Conservation (phyloP, 2,113 vertebrate genomes). For the Clarias gariepinus region DNA sequence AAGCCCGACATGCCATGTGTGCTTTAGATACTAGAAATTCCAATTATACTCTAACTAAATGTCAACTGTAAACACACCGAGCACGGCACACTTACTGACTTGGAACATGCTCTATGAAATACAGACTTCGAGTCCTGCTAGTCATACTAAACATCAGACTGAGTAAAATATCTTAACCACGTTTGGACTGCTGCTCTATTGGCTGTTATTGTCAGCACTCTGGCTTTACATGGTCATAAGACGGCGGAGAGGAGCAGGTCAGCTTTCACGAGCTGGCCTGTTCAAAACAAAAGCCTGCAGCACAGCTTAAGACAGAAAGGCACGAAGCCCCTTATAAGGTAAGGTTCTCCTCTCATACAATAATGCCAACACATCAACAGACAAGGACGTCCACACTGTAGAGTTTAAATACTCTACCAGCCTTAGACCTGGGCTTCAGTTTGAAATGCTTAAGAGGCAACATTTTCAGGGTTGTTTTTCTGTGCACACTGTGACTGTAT, state of each 20-base stretch:
- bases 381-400: slow-evolving; percentile 25
- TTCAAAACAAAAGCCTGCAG: slow-evolving; percentile 50
- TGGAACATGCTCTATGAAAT: neutral
- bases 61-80: neutral
- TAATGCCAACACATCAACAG: slow-evolving; percentile 57
- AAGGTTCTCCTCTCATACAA: slow-evolving; percentile 51
- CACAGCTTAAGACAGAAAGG: slow-evolving; percentile 53
- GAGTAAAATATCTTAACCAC: neutral
- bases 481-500: slow-evolving; percentile 13
- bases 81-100: neutral
- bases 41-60: neutral
- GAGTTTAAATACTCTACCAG: slow-evolving; percentile 30
- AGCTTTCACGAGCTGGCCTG: slow-evolving; percentile 55
- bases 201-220: slow-evolving; percentile 12
- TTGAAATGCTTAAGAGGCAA: slow-evolving; percentile 6
- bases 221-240: slow-evolving; percentile 72
- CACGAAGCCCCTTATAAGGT: slow-evolving; percentile 69
- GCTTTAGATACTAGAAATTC: slow-evolving; percentile 1
- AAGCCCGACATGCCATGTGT: neutral
- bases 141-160: neutral
- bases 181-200: neutral
- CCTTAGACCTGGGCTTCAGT: neutral
- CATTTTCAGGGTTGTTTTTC: neutral
- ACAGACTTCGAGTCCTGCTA: neutral
- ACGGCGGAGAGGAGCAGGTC: slow-evolving; percentile 47